Evolutionary conservation across 2,797 vertebrate species (phyloP).

Genomic region (Falco cherrug): DNA sequence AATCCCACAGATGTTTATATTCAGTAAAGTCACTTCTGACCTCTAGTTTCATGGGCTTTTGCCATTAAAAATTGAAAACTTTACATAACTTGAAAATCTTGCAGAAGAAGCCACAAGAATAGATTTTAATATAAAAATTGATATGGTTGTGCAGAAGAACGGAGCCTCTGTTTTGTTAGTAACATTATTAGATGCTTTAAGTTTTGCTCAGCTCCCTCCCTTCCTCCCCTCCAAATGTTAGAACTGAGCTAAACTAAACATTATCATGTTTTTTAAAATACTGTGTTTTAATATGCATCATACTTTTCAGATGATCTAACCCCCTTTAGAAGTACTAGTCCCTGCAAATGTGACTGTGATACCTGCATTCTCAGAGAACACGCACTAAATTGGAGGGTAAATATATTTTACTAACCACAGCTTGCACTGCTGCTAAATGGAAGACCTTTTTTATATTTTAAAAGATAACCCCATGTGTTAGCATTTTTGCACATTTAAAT

Average conservation of each 20-base stretch:
- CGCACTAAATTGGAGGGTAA: not conserved
- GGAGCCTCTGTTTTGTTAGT: not conserved
- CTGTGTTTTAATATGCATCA: not conserved
- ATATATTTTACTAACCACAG: not conserved
- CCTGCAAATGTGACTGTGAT: not conserved
- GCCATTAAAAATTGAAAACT: not conserved
- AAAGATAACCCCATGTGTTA: not conserved
- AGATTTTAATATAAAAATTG: not conserved
- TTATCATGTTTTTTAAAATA: not conserved
- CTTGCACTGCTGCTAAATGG: not conserved
- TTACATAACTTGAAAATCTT: not conserved
- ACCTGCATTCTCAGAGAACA: not conserved
- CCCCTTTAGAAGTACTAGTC: not conserved
- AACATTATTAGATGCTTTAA: not conserved
- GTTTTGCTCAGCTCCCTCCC: not conserved
- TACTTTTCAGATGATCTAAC: not conserved
- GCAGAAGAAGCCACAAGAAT: not conserved
- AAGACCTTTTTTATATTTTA: not conserved
- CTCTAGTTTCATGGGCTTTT: slow-evolving; percentile 14
- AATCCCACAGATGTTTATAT: not conserved
- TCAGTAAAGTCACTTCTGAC: not conserved
- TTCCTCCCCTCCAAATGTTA: not conserved
- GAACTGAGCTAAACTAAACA: not conserved
- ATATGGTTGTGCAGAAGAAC: not conserved
- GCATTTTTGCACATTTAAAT: not conserved